A percentile compares a stretch with the other conserved stretches of the same genome.
These are phyloP conservation scores for Bradypodion ventrale DNA, from an alignment of 2,797 vertebrate genomes.

Conservation along the genomic window DNA sequence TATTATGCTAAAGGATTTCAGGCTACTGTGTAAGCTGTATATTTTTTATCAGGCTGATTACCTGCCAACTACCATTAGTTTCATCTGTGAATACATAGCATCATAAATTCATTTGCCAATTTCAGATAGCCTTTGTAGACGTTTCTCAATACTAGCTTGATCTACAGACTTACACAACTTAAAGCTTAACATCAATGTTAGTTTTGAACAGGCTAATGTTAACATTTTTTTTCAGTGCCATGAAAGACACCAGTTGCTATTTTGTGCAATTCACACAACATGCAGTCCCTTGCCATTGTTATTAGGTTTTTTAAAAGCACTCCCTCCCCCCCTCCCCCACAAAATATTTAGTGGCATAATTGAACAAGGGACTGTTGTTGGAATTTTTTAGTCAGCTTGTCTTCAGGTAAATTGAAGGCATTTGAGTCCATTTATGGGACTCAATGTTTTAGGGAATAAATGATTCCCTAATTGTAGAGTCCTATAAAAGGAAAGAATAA, in stretches of 20 bases:
- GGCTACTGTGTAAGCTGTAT: not conserved
- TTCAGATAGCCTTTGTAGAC: not conserved
- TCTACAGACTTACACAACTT: not conserved
- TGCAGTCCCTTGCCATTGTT: too few relatives aligned
- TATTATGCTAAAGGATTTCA: not conserved
- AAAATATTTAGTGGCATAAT: too few relatives aligned
- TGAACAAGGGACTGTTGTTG: too few relatives aligned
- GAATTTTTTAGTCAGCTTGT: too few relatives aligned
- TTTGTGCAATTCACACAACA: too few relatives aligned
- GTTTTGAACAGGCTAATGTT: not conserved
- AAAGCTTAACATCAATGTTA: not conserved
- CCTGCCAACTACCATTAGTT: not conserved
- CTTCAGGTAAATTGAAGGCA: too few relatives aligned
- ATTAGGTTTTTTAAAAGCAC: too few relatives aligned
- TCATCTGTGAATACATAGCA: slow-evolving; percentile 14
- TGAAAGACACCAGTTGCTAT: not conserved
- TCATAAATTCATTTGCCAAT: not conserved
- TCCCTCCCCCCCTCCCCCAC: too few relatives aligned
- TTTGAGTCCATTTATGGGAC: too few relatives aligned
- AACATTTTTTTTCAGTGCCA: not conserved
- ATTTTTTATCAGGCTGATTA: not conserved
- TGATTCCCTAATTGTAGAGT: too few relatives aligned
- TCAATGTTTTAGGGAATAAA: too few relatives aligned
- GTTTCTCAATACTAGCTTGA: not conserved
- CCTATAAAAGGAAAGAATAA: too few relatives aligned